These are phyloP conservation scores for Orestias chungarensis DNA, from an alignment of 2,797 vertebrate genomes.

Conservation along the genomic window DNA sequence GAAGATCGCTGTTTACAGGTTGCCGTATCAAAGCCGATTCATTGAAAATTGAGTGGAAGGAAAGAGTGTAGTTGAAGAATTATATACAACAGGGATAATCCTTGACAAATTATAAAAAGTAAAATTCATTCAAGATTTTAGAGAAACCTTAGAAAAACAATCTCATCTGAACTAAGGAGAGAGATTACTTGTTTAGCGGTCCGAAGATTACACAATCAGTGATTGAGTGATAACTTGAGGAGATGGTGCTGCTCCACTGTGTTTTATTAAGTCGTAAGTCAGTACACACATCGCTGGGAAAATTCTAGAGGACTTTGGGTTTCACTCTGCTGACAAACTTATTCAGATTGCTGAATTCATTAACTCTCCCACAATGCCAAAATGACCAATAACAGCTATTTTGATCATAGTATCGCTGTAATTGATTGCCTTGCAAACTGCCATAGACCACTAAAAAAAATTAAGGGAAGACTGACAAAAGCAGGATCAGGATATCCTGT, in stretches of 20 bases:
- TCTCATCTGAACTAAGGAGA: background rate
- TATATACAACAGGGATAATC: background rate
- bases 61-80: background rate
- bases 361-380: background rate
- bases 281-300: background rate
- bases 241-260: background rate
- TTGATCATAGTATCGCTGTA: background rate
- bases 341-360: background rate
- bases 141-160: too few relatives aligned
- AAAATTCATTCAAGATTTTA: background rate
- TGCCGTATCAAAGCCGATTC: background rate
- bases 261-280: background rate
- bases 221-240: background rate
- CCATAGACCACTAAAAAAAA: background rate
- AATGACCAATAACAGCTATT: background rate
- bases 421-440: background rate
- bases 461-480: background rate
- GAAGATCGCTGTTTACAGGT: background rate
- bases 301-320: background rate
- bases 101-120: background rate
- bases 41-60: background rate
- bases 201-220: background rate
- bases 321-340: background rate
- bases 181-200: background rate
- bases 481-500: background rate